Evolutionary conservation across 2,888 invertebrate genomes (phyloP).

Genomic region (Acronicta psi): DNA sequence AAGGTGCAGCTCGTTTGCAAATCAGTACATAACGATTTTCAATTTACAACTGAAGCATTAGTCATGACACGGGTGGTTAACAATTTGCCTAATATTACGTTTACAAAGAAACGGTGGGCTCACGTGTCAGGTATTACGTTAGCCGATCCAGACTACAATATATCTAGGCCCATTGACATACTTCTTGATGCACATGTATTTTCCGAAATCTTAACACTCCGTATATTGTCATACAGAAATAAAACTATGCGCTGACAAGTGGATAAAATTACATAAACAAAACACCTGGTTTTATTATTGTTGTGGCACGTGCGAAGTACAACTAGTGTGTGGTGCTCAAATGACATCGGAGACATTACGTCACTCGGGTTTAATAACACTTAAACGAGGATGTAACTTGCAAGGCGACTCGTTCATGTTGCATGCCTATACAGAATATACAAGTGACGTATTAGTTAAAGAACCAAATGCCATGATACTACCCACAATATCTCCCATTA

Average conservation of each 20-base stretch:
- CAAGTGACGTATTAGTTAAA: conserved; percentile 1
- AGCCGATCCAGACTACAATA: too few relatives aligned
- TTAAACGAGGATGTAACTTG: conserved; percentile 2
- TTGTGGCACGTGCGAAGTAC: not conserved
- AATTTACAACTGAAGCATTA: too few relatives aligned
- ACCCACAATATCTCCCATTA: conserved; percentile 8
- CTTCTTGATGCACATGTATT: too few relatives aligned
- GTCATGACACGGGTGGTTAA: too few relatives aligned
- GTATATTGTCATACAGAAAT: conserved; percentile 1
- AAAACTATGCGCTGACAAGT: conserved; percentile 1
- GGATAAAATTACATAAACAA: conserved; percentile 1
- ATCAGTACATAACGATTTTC: too few relatives aligned
- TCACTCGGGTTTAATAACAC: conserved; percentile 4
- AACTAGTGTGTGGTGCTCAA: not conserved
- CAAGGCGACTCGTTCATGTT: conserved; percentile 6
- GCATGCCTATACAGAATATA: not conserved
- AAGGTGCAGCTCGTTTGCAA: too few relatives aligned
- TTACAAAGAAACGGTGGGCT: too few relatives aligned
- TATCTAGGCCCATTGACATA: too few relatives aligned
- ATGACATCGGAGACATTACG: conserved; percentile 1
- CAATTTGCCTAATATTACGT: too few relatives aligned
- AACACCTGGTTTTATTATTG: conserved; percentile 1
- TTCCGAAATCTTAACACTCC: too few relatives aligned
- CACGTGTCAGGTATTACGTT: too few relatives aligned
- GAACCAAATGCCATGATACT: conserved; percentile 1